A percentile compares a stretch with the other conserved stretches of the same genome.
These are phyloP conservation scores for Scelioninae gen. 2 DNA, from an alignment of 2,888 invertebrate genomes.

Conservation along the genomic window DNA sequence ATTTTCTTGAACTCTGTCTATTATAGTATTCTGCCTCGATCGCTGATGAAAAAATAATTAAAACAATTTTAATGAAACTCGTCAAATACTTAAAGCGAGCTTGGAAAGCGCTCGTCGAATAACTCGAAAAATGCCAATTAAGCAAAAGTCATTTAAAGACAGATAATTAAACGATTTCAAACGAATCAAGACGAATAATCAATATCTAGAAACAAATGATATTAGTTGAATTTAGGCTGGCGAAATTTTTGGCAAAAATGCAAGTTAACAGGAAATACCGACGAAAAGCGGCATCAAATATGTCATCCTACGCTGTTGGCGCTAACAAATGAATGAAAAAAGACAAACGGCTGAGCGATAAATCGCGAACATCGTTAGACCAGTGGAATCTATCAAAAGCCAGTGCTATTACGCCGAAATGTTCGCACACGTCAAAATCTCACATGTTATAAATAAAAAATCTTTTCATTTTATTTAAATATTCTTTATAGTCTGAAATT, in stretches of 20 bases:
- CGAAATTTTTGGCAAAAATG: too few species aligned
- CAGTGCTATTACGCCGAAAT: conserved; percentile 9
- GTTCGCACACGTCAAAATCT: conserved; percentile 1
- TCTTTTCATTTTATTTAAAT: too few species aligned
- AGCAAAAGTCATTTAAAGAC: neutral
- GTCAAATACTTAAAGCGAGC: neutral
- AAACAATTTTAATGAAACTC: too few species aligned
- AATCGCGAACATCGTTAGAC: conserved; percentile 25
- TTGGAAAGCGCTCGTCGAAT: neutral
- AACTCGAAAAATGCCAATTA: neutral
- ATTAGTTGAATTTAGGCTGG: too few species aligned
- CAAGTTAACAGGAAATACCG: conserved; percentile 17
- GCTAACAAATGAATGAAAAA: conserved; percentile 28
- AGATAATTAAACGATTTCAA: conserved; percentile 3
- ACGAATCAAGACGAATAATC: conserved; percentile 12
- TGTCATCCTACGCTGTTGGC: conserved; percentile 11
- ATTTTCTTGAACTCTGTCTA: too few species aligned
- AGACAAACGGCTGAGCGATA: conserved; percentile 19
- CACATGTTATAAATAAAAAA: too few species aligned
- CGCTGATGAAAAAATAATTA: too few species aligned
- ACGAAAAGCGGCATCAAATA: conserved; percentile 10
- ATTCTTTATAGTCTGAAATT: too few species aligned
- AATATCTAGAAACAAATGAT: too few species aligned
- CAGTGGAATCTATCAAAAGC: conserved; percentile 24
- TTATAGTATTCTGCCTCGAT: too few species aligned